Evolutionary conservation across 2,797 vertebrate species (phyloP).

Genomic region (Megalops cyprinoides): DNA sequence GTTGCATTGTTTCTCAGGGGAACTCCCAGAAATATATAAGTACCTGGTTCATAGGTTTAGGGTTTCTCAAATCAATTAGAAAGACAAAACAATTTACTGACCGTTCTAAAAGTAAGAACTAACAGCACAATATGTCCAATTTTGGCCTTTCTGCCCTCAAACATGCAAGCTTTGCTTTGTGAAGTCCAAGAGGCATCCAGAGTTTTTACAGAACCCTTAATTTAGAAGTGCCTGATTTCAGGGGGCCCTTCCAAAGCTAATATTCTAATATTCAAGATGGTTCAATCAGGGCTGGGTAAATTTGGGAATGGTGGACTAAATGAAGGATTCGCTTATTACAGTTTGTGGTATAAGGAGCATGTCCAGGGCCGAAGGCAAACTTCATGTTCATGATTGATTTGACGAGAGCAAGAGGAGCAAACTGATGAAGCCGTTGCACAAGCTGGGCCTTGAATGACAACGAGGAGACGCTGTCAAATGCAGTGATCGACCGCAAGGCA

Average conservation of each 20-base stretch:
- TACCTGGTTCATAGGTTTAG: too few species aligned
- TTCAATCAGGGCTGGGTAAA: neutral
- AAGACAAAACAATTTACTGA: too few species aligned
- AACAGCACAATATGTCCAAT: too few species aligned
- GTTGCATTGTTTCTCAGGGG: too few species aligned
- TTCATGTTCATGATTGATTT: slow-evolving; percentile 31
- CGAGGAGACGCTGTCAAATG: slow-evolving; percentile 13
- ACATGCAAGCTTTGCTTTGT: too few species aligned
- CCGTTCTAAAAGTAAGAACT: too few species aligned
- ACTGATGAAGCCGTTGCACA: slow-evolving; percentile 19
- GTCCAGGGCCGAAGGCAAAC: slow-evolving; percentile 21
- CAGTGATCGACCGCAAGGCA: slow-evolving; percentile 16
- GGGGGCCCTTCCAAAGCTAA: neutral
- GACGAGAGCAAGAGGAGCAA: slow-evolving; percentile 12
- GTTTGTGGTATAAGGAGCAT: neutral
- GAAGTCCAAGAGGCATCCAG: neutral
- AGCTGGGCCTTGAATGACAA: slow-evolving; percentile 26
- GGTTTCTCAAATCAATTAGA: too few species aligned
- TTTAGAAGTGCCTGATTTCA: neutral
- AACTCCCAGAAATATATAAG: too few species aligned
- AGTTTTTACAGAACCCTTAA: neutral
- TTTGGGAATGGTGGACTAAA: too few species aligned
- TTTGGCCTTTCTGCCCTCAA: too few species aligned
- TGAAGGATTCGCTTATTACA: neutral
- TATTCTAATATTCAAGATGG: neutral